Evolutionary conservation across 2,888 invertebrate genomes (phyloP), one percentile per base, ranked within the genome.

Genomic region (Clunio marinus): DNA sequence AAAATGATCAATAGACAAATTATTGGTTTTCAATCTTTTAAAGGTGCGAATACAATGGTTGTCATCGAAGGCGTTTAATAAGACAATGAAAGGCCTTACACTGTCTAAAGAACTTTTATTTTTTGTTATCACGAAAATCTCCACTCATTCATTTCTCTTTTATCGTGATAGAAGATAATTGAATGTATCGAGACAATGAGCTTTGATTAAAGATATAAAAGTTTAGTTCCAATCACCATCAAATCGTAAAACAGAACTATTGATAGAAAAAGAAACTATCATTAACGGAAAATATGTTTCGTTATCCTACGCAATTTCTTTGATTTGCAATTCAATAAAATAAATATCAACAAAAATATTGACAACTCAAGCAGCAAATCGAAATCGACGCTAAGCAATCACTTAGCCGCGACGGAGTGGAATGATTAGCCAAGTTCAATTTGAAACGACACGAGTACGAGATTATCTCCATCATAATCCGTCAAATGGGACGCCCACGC

Each of bases 301-400:
- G 22, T 20, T 51, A 8, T 57, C 57, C 57, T 57, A 57, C 57
- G 57, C 57, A 57, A 57, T 22, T 24, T 57, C 27, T 24, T 45
- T 45, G 35, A 4, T 45, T 13, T 45, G 20, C 57, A 8, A 57
- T 8, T 15, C 25, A 57, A 27, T 4, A 22, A 57, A 25, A 24
- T 3, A 51, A 51, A 51, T 22, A 51, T 51, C 17, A 22, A 51
- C 51, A n/a, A 51, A 20, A 37, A 17, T 62, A 62, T 62, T 62
- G 62, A 63, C 63, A 45, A 63, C 41, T 63, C 63, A 46, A 63
- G 63, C 41, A 46, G 28, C 41, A 63, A 63, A 63, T 63, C 41
- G 41, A 63, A 63, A 25, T 7, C 37, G 63, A 63, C 63, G 24
- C 46, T 63, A 63, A 63, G 57, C 27, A 57, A 15, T 27, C 27